These are phyloP conservation scores for Eupsittula cactorum DNA, from an alignment of 2,113 vertebrate genomes.

Conservation along the genomic window DNA sequence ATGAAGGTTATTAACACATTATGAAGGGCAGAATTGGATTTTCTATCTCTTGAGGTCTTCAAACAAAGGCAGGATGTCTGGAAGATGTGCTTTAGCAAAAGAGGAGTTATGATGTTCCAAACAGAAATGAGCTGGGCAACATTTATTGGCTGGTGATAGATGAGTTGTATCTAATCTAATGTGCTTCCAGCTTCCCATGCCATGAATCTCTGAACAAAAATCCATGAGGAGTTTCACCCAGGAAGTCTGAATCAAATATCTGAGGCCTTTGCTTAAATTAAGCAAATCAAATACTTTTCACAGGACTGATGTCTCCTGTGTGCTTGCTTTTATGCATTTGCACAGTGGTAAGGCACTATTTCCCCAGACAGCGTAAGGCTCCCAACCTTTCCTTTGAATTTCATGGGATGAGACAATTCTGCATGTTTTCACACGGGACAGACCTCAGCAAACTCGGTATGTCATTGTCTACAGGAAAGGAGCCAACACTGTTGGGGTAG, in stretches of 20 bases:
- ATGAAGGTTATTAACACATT: conserved; percentile 43
- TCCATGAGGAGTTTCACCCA: neutral
- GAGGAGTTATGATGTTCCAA: conserved; percentile 1
- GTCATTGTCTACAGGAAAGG: neutral
- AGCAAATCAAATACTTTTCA: neutral
- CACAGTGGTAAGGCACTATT: neutral
- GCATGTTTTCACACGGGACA: neutral
- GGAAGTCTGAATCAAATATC: conserved; percentile 31
- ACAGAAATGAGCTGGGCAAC: conserved; percentile 5
- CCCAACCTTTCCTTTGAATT: neutral
- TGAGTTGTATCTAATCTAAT: neutral
- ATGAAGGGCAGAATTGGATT: conserved; percentile 20
- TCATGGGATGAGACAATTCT: neutral
- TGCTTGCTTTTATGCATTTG: neutral
- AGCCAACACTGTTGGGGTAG: accelerated
- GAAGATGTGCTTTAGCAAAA: neutral
- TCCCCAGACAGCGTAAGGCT: accelerated
- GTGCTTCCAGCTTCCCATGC: neutral
- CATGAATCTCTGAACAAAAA: conserved; percentile 19
- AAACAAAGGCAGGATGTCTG: neutral
- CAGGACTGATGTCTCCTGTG: neutral
- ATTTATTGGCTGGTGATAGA: conserved; percentile 20
- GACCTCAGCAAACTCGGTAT: neutral
- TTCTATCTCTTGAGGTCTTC: conserved; percentile 29
- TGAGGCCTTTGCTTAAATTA: neutral